Evolutionary conservation across 2,113 vertebrate species (phyloP).

Genomic region (Microtus montanus): DNA sequence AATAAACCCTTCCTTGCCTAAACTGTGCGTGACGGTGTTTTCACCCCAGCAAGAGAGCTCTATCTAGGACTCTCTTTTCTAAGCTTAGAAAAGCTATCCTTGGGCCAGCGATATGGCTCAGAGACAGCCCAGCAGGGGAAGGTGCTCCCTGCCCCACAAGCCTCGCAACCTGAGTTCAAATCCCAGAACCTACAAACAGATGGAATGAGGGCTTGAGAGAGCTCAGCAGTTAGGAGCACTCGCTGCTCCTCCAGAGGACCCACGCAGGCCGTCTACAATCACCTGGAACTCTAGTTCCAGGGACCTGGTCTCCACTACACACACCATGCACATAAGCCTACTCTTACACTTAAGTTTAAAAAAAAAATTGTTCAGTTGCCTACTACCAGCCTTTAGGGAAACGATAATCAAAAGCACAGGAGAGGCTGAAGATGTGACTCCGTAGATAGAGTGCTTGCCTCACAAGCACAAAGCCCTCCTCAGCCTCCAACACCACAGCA

Average conservation of each 20-base stretch:
- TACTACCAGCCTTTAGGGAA: background rate
- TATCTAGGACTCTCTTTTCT: too few relatives aligned
- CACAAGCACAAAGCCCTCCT: background rate
- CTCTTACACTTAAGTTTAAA: background rate
- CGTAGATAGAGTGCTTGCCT: background rate
- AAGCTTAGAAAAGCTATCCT: background rate
- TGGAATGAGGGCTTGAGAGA: background rate
- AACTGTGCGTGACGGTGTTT: background rate
- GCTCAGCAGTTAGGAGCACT: background rate
- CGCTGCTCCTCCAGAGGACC: background rate
- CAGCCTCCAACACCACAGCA: background rate
- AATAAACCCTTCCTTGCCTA: too few relatives aligned
- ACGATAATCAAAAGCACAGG: slow-evolving; percentile 5
- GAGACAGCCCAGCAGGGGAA: background rate
- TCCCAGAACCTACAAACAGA: background rate
- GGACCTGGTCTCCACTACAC: background rate
- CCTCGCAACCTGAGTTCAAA: background rate
- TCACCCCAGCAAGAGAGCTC: background rate
- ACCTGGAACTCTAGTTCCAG: background rate
- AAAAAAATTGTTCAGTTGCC: background rate
- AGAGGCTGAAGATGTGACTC: background rate
- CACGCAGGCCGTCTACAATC: background rate
- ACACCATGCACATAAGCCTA: background rate
- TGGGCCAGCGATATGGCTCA: background rate
- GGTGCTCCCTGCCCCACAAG: background rate